Base-by-base conservation (phyloP, 2,113 vertebrate species). In the Heteronetta atricapilla region DNA sequence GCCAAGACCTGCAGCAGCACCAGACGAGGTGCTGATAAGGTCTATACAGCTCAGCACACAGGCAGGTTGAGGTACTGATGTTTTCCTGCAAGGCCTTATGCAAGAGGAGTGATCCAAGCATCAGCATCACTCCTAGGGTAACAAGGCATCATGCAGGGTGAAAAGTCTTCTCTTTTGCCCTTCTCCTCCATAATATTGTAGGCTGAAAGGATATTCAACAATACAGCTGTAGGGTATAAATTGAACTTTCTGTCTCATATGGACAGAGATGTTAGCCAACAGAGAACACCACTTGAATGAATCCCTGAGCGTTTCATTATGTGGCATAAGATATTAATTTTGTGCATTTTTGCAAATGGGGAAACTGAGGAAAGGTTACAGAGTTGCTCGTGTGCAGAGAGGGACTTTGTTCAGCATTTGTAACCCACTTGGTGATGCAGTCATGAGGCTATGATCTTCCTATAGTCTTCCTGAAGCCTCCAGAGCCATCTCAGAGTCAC, bases 371-470 rank as follows among this genome's bases (percentile, higher is more conserved):
- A 75, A 92, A 66, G 3, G 8, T 42, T 78, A 36, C 3, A 2
- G 36, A 20, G 53, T 28, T 13, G 2, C 9, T 38, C 0, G 0
- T 40, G 26, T 38, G 13, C 68, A 56, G 26, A 81, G 10, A 44
- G 13, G 10, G 48, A 42, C 16, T 36, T 56, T 60, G 42, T 56
- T 9, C 58, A 88, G 28, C 9, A 17, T 16, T 2, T 53, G 15
- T 34, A n/a, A 16, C 67, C 26, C 28, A 10, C 20, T 40, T 23
- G 8, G 25, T 38, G 33, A 72, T 36, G 50, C 36, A 75, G 8
- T 5, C 74, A 33, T 10, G 22, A 25, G 16, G 28, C 38, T 76
- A 52, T 46, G 25, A 33, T 18, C 34, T 90, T 53, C 18, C 34
- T 36, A 36, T 53, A 53, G 26, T 9, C 50, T 53, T 62, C 28